These are phyloP conservation scores for Tipula helvola DNA, from an alignment of 2,888 invertebrate species.

Conservation along the genomic window DNA sequence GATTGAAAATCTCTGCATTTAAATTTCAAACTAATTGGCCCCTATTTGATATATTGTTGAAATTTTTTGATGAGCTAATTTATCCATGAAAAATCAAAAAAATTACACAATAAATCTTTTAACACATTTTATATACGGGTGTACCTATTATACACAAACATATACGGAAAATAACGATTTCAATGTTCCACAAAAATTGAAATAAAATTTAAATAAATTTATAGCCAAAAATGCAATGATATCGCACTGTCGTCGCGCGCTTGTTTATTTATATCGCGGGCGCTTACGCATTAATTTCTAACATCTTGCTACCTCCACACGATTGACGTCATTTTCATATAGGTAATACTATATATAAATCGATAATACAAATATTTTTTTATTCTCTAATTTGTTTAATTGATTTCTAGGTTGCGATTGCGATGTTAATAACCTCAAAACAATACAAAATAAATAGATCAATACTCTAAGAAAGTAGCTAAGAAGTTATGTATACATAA, in stretches of 20 bases:
- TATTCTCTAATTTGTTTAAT: neutral
- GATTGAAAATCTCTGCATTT: neutral
- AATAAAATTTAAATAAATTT: neutral
- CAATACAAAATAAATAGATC: neutral
- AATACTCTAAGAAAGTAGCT: neutral
- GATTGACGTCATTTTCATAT: neutral
- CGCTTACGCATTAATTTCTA: neutral
- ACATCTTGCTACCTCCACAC: neutral
- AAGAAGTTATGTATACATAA: neutral
- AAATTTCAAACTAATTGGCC: neutral
- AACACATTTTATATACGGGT: neutral
- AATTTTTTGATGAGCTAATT: neutral
- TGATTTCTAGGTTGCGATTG: neutral
- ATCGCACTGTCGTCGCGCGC: neutral
- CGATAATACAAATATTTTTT: neutral
- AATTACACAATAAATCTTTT: neutral
- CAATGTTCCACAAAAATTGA: neutral
- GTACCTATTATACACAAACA: neutral
- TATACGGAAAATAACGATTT: neutral
- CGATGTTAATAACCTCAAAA: neutral
- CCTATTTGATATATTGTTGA: neutral
- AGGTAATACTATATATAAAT: neutral
- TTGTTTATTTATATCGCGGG: neutral
- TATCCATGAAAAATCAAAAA: neutral
- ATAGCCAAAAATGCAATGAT: neutral